These are phyloP conservation scores for Epicauta chinensis DNA, from an alignment of 1,140 invertebrate species.

Conservation along the genomic window DNA sequence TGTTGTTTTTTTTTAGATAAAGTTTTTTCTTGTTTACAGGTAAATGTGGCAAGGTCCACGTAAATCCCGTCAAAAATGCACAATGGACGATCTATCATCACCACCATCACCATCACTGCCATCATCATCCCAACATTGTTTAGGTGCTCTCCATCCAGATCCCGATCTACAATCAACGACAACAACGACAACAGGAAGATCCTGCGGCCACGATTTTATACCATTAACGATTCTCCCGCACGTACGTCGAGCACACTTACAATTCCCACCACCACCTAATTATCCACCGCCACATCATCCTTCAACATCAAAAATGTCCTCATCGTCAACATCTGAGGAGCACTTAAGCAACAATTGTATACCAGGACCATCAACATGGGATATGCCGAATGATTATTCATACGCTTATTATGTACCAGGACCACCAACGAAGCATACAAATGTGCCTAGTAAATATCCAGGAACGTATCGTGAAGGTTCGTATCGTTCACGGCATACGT, in stretches of 20 bases:
- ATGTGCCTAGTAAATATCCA: slow-evolving; percentile 50
- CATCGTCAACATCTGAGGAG: slow-evolving; percentile 12
- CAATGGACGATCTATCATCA: slow-evolving; percentile 23
- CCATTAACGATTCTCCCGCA: slow-evolving; percentile 13
- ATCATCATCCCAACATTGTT: slow-evolving; percentile 13
- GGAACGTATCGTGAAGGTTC: slow-evolving; percentile 45
- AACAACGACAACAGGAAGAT: slow-evolving; percentile 7
- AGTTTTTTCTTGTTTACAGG: slow-evolving; percentile 22
- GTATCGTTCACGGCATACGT: slow-evolving; percentile 53
- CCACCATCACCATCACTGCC: slow-evolving; percentile 8
- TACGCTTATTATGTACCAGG: slow-evolving; percentile 73
- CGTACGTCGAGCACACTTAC: slow-evolving; percentile 42
- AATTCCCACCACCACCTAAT: slow-evolving; percentile 50
- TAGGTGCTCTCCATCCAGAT: slow-evolving; percentile 4
- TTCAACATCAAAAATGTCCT: slow-evolving; percentile 26
- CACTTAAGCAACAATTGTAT: slow-evolving; percentile 24
- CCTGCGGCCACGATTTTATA: not conserved
- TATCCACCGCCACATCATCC: slow-evolving; percentile 44
- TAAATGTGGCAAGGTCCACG: slow-evolving; percentile 38
- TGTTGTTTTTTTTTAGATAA: no score
- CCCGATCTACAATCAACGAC: slow-evolving; percentile 2
- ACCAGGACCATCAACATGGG: slow-evolving; percentile 28
- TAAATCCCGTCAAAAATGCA: slow-evolving; percentile 28
- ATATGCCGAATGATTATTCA: slow-evolving; percentile 54
- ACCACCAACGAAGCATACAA: slow-evolving; percentile 48